Percentiles rank a stretch among this genome's conserved stretches.
phyloP scores from a whole-genome alignment of 1,140 invertebrate species.

The Amyelois transitella region DNA sequence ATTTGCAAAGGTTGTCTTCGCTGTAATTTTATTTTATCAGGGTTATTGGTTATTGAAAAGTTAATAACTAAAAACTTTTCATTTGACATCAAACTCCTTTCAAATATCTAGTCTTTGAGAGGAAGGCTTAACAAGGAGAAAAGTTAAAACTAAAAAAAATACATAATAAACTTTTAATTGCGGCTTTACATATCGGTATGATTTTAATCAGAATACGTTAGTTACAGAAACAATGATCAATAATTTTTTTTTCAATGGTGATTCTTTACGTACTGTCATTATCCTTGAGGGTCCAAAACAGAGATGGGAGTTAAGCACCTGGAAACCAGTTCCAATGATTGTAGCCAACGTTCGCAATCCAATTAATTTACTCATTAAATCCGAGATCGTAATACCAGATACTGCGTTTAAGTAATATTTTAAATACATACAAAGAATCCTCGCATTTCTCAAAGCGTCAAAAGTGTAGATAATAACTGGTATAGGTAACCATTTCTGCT shows the following conservation, averaged over 20 bases:
- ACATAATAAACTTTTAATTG: too few relatives aligned
- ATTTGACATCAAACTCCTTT: too few relatives aligned
- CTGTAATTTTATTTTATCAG: neutral
- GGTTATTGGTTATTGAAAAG: neutral
- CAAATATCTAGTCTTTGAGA: too few relatives aligned
- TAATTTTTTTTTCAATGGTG: neutral
- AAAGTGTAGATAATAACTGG: neutral
- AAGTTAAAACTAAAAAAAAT: too few relatives aligned
- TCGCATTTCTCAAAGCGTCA: neutral
- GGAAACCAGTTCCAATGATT: conserved; percentile 36
- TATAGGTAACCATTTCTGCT: neutral
- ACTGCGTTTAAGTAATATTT: conserved; percentile 32
- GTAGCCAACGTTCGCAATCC: conserved; percentile 30
- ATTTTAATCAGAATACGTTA: too few relatives aligned
- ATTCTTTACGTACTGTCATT: neutral
- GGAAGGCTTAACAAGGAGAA: too few relatives aligned
- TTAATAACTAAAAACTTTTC: too few relatives aligned
- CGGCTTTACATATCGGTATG: too few relatives aligned
- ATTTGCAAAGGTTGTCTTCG: neutral
- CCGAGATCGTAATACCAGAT: conserved; percentile 41
- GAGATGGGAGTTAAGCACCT: neutral
- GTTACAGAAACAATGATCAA: too few relatives aligned
- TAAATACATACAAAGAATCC: conserved; percentile 9
- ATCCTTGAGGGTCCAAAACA: neutral
- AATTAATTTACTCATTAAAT: conserved; percentile 59